Base-by-base conservation (phyloP, 2,113 vertebrate species). In the Gopherus evgoodei region DNA sequence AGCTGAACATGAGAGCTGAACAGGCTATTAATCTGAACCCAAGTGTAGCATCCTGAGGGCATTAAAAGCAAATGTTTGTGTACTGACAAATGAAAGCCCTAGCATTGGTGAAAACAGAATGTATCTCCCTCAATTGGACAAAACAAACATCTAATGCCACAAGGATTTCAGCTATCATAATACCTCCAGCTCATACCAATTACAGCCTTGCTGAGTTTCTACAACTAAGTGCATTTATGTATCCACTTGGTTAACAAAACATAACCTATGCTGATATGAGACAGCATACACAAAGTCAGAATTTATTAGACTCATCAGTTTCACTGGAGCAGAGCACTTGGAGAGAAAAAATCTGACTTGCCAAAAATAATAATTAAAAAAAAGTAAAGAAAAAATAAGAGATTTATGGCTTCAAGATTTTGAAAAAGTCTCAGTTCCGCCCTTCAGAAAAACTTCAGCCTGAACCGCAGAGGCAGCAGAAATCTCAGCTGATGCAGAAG, bases 11-110 rank as follows among this genome's bases (percentile, higher is more conserved):
- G 24, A 56, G 83, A 95, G 81, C 87, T 75, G 89, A 82, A 50
- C 86, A 72, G 53, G 92, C 81, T 86, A 82, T 92, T 94, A 93
- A 91, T 95, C 90, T 80, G 76, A 94, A 44, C 42, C 81, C 65
- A 72, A 57, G 76, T 72, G 83, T 84, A 91, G 78, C 57, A 56
- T 89, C 93, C 89, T 75, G 2, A 31, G 88, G 86, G 88, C 87
- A 89, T 92, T 80, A 85, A 92, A 96, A 81, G 65, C 38, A 4
- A 97, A 93, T 35, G 24, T 31, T 52, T 81, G 24, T 81, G 50
- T 81, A 35, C 86, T 91, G 88, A 84, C 0, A 0, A 87, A 95
- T 94, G 86, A 85, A 47, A 49, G 19, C 80, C 13, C 22, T 53
- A 29, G 44, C 29, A 92, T 59, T 25, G 8, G 0, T 9, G 52